These are phyloP conservation scores for Neopelma chrysocephalum DNA, from an alignment of 2,797 vertebrate species.

Conservation along the genomic window DNA sequence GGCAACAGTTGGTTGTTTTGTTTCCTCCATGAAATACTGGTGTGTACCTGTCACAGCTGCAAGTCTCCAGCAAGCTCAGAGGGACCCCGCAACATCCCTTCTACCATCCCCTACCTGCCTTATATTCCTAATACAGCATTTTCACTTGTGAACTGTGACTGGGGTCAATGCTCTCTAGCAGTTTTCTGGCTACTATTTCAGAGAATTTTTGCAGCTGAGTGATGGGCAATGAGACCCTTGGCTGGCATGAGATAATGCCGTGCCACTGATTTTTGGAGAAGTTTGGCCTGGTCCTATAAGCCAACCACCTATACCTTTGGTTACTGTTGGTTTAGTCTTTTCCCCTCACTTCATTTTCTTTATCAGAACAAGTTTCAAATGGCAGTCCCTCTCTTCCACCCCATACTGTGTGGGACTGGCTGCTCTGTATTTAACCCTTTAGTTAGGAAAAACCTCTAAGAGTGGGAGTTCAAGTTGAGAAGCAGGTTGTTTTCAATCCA, in stretches of 20 bases:
- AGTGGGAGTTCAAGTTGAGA: background rate
- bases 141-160: accelerated
- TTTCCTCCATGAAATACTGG: background rate
- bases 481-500: background rate
- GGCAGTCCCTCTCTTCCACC: background rate
- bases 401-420: accelerated
- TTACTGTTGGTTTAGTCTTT: background rate
- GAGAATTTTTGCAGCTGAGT: background rate
- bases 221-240: background rate
- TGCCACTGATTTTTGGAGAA: background rate
- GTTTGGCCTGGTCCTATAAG: background rate
- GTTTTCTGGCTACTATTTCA: background rate
- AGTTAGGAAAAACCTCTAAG: background rate
- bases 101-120: background rate
- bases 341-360: background rate
- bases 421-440: background rate
- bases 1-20: background rate
- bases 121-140: background rate
- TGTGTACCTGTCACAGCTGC: background rate
- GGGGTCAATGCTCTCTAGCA: background rate
- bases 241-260: background rate
- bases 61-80: background rate
- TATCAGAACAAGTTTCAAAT: background rate
- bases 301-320: background rate
- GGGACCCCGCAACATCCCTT: background rate